Percentiles rank a stretch among this genome's conserved stretches.
These are phyloP conservation scores for Piliocolobus tephrosceles DNA, from an alignment of 2,113 vertebrate genomes.

Conservation along the genomic window DNA sequence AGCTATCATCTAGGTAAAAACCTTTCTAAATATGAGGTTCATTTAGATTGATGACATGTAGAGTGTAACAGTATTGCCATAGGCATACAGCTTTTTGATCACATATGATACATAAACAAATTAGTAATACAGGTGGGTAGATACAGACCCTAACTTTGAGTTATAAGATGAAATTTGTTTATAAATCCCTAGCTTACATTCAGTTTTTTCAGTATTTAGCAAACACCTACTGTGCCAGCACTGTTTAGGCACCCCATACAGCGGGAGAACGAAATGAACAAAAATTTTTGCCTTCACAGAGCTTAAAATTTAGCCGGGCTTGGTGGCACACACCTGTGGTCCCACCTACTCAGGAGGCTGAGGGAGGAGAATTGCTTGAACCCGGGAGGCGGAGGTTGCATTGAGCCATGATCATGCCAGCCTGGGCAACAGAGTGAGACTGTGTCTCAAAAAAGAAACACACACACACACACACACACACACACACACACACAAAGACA, in stretches of 20 bases:
- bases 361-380: too few species aligned
- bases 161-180: constrained; percentile 14
- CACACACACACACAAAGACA: too few species aligned
- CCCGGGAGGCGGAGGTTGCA: too few species aligned
- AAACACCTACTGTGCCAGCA: background rate
- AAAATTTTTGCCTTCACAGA: background rate
- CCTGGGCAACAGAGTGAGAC: too few species aligned
- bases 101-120: background rate
- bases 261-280: background rate
- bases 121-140: background rate
- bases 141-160: background rate
- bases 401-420: too few species aligned
- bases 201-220: background rate
- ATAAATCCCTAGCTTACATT: background rate
- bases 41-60: background rate
- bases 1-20: background rate
- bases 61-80: background rate
- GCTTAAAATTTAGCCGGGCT: background rate
- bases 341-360: too few species aligned
- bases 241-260: background rate
- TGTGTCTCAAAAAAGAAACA: too few species aligned
- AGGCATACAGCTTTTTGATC: background rate
- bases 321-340: too few species aligned
- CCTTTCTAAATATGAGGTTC: background rate
- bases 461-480: too few species aligned